Evolutionary conservation across 2,113 vertebrate species (phyloP).

Genomic region (Lasiurus cinereus): DNA sequence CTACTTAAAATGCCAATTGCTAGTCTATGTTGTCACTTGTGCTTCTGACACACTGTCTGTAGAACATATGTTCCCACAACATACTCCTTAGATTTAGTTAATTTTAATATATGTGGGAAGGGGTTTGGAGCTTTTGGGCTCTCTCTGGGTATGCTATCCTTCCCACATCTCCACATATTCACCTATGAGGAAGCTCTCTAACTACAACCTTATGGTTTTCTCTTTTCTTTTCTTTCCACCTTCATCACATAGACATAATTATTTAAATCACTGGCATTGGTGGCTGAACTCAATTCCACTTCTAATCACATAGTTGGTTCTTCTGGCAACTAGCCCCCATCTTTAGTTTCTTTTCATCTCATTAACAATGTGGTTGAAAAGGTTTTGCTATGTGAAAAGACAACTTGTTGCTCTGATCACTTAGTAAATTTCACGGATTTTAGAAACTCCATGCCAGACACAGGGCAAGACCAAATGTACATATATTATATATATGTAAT

Average conservation of each 20-base stretch:
- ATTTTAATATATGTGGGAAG: too few relatives aligned
- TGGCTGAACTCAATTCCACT: neutral
- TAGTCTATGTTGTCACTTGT: neutral
- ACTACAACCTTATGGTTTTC: neutral
- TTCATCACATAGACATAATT: neutral
- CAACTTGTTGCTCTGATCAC: neutral
- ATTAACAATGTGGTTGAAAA: neutral
- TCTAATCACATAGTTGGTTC: neutral
- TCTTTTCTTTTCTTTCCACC: too few relatives aligned
- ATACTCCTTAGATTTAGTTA: too few relatives aligned
- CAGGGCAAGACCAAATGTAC: too few relatives aligned
- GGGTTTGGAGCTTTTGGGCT: too few relatives aligned
- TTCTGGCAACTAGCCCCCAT: neutral
- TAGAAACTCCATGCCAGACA: too few relatives aligned
- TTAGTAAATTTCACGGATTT: too few relatives aligned
- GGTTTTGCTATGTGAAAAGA: neutral
- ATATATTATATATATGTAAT: too few relatives aligned
- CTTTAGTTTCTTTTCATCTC: neutral
- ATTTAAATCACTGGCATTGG: neutral
- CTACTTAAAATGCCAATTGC: neutral
- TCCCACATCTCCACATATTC: neutral
- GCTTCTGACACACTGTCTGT: neutral
- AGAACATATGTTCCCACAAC: neutral
- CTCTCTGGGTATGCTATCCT: neutral
- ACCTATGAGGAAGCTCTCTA: neutral